phyloP scores from a whole-genome alignment of 1,140 invertebrate species.

The Drosophila subobscura region DNA sequence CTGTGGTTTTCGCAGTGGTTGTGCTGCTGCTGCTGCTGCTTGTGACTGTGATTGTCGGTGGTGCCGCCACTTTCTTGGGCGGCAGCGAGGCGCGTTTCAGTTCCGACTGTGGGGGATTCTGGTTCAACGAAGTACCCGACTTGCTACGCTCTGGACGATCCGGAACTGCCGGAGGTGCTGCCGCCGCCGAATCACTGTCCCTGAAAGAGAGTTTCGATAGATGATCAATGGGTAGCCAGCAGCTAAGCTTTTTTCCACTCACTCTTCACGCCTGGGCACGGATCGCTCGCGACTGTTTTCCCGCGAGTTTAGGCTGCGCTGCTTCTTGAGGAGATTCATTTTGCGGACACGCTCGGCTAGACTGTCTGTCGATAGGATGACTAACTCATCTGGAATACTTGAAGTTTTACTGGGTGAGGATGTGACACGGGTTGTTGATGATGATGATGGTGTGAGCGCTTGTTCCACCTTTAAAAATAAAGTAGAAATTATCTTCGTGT shows the following conservation, averaged over 20 bases:
- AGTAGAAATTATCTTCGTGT: neutral
- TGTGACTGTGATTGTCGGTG: constrained; percentile 32
- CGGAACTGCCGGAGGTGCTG: constrained; percentile 60
- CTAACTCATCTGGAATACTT: constrained; percentile 84
- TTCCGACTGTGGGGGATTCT: constrained; percentile 33
- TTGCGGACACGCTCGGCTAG: constrained; percentile 86
- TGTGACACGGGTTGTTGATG: constrained; percentile 83
- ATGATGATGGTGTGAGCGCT: constrained; percentile 32
- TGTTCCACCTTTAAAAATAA: constrained; percentile 66
- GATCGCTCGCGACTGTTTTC: constrained; percentile 85
- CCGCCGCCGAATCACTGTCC: constrained; percentile 54
- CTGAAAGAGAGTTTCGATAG: constrained; percentile 15
- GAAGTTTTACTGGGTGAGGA: constrained; percentile 79
- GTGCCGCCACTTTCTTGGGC: constrained; percentile 63
- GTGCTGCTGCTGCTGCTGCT: constrained; percentile 20
- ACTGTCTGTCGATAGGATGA: constrained; percentile 86
- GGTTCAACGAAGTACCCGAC: constrained; percentile 56
- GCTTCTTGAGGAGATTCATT: constrained; percentile 86
- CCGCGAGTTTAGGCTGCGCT: constrained; percentile 84
- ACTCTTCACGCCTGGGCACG: constrained; percentile 69
- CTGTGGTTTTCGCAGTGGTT: constrained; percentile 63
- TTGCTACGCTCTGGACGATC: constrained; percentile 79
- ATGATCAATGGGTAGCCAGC: too few species aligned
- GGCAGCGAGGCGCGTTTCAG: constrained; percentile 66
- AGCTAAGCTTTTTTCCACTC: constrained; percentile 6